Evolutionary conservation across 2,888 invertebrate genomes (phyloP), one percentile per base, ranked within the genome.

Genomic region (Brachypalpus laphriformis): DNA sequence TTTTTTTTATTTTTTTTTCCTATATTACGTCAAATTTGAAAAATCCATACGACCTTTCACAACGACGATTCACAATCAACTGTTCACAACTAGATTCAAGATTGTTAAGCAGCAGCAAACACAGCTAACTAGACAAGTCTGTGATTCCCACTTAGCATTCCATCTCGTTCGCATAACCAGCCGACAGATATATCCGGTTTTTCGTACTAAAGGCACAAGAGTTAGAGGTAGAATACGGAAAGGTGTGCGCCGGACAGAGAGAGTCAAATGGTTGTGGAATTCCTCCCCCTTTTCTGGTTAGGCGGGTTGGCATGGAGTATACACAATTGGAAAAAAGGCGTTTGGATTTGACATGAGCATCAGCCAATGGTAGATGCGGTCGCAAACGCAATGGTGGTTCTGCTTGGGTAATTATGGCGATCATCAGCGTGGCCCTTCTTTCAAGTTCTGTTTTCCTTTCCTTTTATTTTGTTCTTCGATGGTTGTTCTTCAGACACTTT

Each of bases 71-170:
- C 90, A 89, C 91, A 91, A 89, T 90, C 91, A 91, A 91, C 91
- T 91, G 91, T 91, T 91, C 91, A 90, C 91, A 91, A 91, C 91
- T 91, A 91, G 91, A 91, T 91, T 91, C 91, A 89, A 90, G 91
- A 90, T 91, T 91, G 91, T 91, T 91, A 86, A 86, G 85, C 85
- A 85, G 85, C 85, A 85, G 75, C 81, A 76, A 81, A 76, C 85
- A 81, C 85, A 81, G 86, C 82, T 86, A 91, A 91, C 91, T 91
- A 91, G 91, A 91, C 91, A 91, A 91, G 91, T 90, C 90, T 81
- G 75, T 81, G 85, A 85, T 85, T 85, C 76, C 85, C 85, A 85
- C 85, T 85, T 85, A 85, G 85, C 81, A 81, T 85, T 85, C 85
- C 85, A 85, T 85, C 85, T 85, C 85, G 85, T 85, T 85, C 85